phyloP scores from a whole-genome alignment of 2,113 vertebrate genomes.

The Pseudois nayaur region DNA sequence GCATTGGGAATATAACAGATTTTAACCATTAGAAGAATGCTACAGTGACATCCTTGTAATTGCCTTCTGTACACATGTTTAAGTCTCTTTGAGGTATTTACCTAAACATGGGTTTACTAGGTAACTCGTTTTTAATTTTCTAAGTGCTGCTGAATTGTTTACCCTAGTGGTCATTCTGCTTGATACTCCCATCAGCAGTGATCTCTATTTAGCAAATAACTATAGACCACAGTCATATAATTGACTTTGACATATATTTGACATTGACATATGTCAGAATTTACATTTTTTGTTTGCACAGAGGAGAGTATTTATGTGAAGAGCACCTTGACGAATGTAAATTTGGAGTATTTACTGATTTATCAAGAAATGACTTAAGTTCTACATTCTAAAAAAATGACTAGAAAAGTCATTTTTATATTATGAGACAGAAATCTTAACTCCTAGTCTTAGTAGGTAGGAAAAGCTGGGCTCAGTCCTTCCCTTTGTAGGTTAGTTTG shows the following conservation, averaged over 20 bases:
- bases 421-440: background rate
- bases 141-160: background rate
- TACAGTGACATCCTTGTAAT: background rate
- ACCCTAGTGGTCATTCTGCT: background rate
- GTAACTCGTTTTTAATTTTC: background rate
- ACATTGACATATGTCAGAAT: background rate
- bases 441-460: background rate
- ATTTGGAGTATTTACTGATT: background rate
- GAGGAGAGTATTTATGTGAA: background rate
- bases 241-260: background rate
- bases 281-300: background rate
- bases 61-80: background rate
- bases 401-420: background rate
- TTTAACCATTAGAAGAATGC: background rate
- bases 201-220: background rate
- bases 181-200: background rate
- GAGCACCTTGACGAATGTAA: background rate
- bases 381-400: background rate
- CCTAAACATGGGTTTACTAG: background rate
- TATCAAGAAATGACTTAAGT: background rate
- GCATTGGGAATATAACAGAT: background rate
- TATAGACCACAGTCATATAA: background rate
- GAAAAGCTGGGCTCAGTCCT: background rate
- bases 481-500: background rate
- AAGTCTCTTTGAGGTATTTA: background rate